Evolutionary conservation across 1,140 invertebrate species (phyloP), one percentile per base, ranked within the genome.

Genomic region (Drosophila suzukii): DNA sequence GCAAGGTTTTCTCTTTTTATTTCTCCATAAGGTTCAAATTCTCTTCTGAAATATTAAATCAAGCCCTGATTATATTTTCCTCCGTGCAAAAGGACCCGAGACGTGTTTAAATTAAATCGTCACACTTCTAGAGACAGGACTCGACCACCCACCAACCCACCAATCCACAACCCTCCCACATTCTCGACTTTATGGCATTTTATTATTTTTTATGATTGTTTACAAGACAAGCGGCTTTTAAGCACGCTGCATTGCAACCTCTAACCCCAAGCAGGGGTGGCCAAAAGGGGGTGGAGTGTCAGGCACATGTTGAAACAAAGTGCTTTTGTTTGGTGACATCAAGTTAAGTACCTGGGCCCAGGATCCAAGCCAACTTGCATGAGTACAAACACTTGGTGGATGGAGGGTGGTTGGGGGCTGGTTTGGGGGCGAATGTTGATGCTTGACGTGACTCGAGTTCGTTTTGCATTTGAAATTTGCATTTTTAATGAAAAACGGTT

Each of bases 191-290:
- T 89, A 89, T 75, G 76, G 72, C 83, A 86, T 86, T 89, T 89
- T 86, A 89, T 86, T 86, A 89, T 89, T 86, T 86, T 86, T 83
- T 84, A 89, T 89, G 83, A 86, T 84, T 89, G 80, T 88, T 88
- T 88, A 89, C 84, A 89, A 88, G 83, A 88, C 83, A 88, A 88
- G 84, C 83, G 84, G 72, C 84, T 83, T 79, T 89, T 84, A 89
- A 60, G 74, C 77, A 77, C 62, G 62, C 81, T 84, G 81, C 81
- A 85, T 36, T 80, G 81, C 77, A 66, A 60, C 74, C 74, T 77
- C 74, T 67, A 75, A 67, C 73, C 73, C 73, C 36, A 17, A 36
- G 41, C 38, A 12, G 38, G 47, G 15, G 6, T 15, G 27, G 44
- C 8, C 7, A 6, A 5, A 66, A 15, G 58, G 39, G 46, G 20